phyloP scores from a whole-genome alignment of 2,797 vertebrate genomes.

The Aphelocoma californica region DNA sequence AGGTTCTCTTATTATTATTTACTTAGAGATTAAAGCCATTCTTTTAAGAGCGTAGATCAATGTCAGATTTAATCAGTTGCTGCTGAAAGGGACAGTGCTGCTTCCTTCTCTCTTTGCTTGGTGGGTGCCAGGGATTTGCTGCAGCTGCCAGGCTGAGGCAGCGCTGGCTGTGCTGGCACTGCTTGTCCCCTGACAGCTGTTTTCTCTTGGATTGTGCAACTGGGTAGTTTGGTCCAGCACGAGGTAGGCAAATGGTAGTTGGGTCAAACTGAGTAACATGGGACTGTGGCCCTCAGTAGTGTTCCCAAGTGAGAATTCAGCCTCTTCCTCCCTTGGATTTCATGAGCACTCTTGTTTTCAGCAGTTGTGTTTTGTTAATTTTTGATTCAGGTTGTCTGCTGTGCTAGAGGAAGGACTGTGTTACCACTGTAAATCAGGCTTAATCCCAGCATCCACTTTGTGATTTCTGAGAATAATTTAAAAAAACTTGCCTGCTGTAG shows the following conservation, averaged over 20 bases:
- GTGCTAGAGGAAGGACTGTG: background rate
- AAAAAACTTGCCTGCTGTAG: background rate
- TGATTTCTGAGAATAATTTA: background rate
- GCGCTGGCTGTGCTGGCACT: background rate
- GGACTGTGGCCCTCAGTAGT: background rate
- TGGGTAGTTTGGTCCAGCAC: background rate
- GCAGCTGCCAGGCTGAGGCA: background rate
- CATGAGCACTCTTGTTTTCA: background rate
- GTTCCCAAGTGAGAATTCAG: background rate
- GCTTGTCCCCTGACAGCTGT: background rate
- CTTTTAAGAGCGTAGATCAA: background rate
- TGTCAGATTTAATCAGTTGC: background rate
- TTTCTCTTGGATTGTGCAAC: background rate
- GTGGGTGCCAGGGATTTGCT: rapidly evolving
- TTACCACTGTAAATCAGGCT: background rate
- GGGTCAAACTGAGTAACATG: background rate
- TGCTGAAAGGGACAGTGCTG: background rate
- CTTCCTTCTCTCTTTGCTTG: background rate
- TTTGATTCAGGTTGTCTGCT: background rate
- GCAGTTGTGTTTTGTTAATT: background rate
- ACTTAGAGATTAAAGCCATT: background rate
- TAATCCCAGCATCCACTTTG: background rate
- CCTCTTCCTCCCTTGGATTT: background rate
- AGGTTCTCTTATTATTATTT: background rate
- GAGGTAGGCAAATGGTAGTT: background rate